Evolutionary conservation across 2,888 invertebrate species (phyloP), one percentile per base, ranked within the genome.

Genomic region (Catocala sponsa): DNA sequence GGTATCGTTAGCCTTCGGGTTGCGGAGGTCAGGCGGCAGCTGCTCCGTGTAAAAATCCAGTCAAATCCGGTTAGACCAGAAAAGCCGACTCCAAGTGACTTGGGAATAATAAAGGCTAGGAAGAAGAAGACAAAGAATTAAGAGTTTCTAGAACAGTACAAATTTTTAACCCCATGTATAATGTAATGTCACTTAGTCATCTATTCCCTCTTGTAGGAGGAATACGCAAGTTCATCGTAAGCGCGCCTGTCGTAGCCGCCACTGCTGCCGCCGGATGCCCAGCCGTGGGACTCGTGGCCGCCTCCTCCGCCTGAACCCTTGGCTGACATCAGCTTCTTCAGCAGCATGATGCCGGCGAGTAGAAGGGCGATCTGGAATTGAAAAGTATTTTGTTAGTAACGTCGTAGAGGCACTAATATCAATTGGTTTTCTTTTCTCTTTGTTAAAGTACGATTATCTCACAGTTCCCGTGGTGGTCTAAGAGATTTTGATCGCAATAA

Each of bases 261-360:
- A 13, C 76, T 72, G 65, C 72, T 65, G 13, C 80, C 63, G 90
- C 92, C 96, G 0, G 76, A 77, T 0, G 78, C 68, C 74, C 79
- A 84, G 11, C 96, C 95, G 48, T 94, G 93, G 67, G 94, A 92
- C 47, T 95, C 95, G 47, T 94, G 94, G n/a, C 76, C 72, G 5
- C 94, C 91, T 38, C 95, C 92, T 12, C 93, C 91, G 6, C 95
- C 95, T 38, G 89, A 88, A 5, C 95, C 94, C 85, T 97, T 97
- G 78, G 96, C 95, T 0, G 96, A 95, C 82, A 98, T 94, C 42
- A 98, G 91, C 87, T 98, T 98, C 95, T 98, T 98, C 52, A 98
- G 87, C 0, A 97, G 97, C 80, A 98, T 97, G 83, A 98, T 97
- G 68, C 97, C 96, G 4, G 98, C 96, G 44, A 98, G 91, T 7